Conservation (phyloP, 2,797 vertebrate species). For the Poeciliopsis infans region DNA sequence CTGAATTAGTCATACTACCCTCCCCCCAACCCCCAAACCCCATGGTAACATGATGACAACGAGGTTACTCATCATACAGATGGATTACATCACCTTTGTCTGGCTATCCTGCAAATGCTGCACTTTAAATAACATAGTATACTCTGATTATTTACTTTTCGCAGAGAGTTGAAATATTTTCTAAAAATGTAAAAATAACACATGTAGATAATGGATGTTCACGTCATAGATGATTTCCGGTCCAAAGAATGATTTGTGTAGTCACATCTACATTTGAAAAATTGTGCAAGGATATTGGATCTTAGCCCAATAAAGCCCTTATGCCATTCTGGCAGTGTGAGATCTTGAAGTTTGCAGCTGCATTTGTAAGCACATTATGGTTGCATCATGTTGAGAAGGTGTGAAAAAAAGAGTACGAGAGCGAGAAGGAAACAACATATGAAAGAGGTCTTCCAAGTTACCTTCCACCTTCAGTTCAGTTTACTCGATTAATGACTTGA, state of each 20-base stretch:
- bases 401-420: neutral
- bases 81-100: neutral
- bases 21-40: neutral
- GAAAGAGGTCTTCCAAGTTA: neutral
- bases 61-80: neutral
- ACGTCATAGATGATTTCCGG: neutral
- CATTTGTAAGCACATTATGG: neutral
- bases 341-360: neutral
- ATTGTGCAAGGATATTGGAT: neutral
- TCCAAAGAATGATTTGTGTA: neutral
- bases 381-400: neutral
- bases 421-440: too few relatives aligned
- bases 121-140: neutral
- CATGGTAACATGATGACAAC: neutral
- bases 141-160: neutral
- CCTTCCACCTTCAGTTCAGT: neutral
- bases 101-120: neutral
- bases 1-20: neutral
- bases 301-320: neutral
- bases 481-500: neutral
- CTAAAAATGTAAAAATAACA: neutral
- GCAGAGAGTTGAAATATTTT: neutral
- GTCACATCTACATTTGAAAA: neutral
- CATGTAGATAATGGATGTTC: neutral
- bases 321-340: neutral